Conservation (phyloP, 2,797 vertebrate genomes). For the Phaenicophaeus curvirostris region DNA sequence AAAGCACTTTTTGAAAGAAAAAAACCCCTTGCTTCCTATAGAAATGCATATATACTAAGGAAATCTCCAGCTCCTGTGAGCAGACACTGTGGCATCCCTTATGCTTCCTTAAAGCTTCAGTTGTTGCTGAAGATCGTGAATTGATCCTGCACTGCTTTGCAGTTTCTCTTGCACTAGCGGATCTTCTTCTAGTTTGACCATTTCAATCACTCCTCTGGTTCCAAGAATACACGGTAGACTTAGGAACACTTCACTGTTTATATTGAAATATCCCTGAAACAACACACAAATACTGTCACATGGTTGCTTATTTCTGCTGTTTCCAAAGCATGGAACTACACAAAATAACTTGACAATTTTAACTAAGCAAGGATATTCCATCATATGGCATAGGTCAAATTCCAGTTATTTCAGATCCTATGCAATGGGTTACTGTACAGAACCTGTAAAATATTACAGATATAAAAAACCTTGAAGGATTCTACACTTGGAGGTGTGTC, state of each 20-base stretch:
- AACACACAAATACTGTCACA: background rate
- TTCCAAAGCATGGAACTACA: background rate
- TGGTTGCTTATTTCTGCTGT: background rate
- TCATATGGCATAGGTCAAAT: background rate
- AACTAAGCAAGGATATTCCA: background rate
- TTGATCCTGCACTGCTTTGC: conserved; percentile 81
- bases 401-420: background rate
- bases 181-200: conserved; percentile 78
- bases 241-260: conserved; percentile 89
- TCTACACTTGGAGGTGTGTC: background rate
- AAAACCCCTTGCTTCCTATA: background rate
- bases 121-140: conserved; percentile 85
- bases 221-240: conserved; percentile 92
- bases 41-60: background rate
- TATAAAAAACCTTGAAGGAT: background rate
- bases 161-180: conserved; percentile 82
- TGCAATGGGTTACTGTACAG: background rate
- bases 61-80: background rate
- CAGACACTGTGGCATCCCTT: background rate
- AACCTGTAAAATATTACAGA: background rate
- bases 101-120: conserved; percentile 82
- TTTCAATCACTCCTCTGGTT: conserved; percentile 81
- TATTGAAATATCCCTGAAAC: conserved; percentile 72
- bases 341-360: background rate
- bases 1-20: background rate